Percentiles rank a stretch among this genome's conserved stretches.
These are phyloP conservation scores for Cataglyphis cursor DNA, from an alignment of 2,888 invertebrate genomes.

Conservation along the genomic window DNA sequence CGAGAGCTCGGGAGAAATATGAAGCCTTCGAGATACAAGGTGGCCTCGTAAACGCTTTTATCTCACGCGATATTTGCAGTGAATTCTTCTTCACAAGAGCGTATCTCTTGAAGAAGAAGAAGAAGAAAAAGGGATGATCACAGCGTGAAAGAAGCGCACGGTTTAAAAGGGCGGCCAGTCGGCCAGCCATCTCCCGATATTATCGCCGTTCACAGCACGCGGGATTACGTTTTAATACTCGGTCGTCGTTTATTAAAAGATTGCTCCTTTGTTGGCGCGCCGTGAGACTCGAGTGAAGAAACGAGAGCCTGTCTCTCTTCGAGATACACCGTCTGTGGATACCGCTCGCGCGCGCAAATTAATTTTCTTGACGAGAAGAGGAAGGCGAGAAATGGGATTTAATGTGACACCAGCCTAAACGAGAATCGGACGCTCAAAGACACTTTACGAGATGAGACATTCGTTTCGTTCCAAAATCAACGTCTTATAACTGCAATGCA, in stretches of 20 bases:
- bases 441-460: background rate
- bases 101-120: conserved; percentile 2
- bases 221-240: conserved; percentile 39
- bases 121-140: conserved; percentile 7
- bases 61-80: conserved; percentile 44
- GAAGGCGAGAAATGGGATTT: conserved; percentile 40
- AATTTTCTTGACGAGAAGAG: conserved; percentile 24
- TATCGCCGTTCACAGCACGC: conserved; percentile 27
- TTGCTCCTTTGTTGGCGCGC: conserved; percentile 41
- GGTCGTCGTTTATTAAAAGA: conserved; percentile 53
- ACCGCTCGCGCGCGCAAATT: conserved; percentile 28
- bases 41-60: conserved; percentile 50
- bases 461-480: background rate
- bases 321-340: conserved; percentile 18
- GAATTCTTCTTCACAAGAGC: conserved; percentile 28
- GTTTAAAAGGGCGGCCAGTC: background rate
- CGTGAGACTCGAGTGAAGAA: conserved; percentile 32
- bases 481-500: background rate
- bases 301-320: conserved; percentile 16
- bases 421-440: background rate
- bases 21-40: conserved; percentile 43
- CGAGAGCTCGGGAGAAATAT: conserved; percentile 35
- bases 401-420: conserved; percentile 22
- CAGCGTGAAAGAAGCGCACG: conserved; percentile 9
- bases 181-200: conserved; percentile 12